These are phyloP conservation scores for Eurystomus gularis DNA, from an alignment of 2,113 vertebrate species.

Conservation along the genomic window DNA sequence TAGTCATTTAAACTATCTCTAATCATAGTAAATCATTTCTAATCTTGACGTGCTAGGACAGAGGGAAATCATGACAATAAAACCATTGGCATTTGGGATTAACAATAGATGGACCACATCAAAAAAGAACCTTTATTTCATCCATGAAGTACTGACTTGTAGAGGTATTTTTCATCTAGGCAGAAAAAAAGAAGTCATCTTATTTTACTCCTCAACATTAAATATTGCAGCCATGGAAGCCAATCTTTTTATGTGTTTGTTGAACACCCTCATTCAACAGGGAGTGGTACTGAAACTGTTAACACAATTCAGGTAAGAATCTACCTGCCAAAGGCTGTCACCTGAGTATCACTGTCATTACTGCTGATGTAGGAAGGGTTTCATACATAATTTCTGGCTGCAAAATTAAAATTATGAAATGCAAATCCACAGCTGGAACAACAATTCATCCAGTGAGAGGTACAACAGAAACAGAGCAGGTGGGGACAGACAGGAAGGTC, in stretches of 20 bases:
- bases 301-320: not conserved
- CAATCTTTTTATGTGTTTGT: not conserved
- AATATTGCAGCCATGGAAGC: not conserved
- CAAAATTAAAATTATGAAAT: not conserved
- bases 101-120: not conserved
- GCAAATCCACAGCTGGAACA: slow-evolving; percentile 11
- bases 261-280: not conserved
- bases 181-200: not conserved
- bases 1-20: not conserved
- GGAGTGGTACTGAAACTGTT: not conserved
- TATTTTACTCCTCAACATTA: not conserved
- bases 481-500: slow-evolving; percentile 17
- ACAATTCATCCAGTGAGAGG: not conserved
- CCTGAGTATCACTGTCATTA: not conserved
- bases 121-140: not conserved
- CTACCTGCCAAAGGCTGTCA: not conserved
- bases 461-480: not conserved
- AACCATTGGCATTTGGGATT: not conserved
- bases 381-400: not conserved
- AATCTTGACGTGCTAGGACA: not conserved
- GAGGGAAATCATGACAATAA: not conserved
- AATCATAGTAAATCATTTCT: not conserved
- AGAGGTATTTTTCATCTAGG: not conserved
- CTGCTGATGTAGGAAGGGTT: not conserved
- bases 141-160: not conserved